Evolutionary conservation across 2,888 invertebrate genomes (phyloP).

Genomic region (Latrodectus elegans): DNA sequence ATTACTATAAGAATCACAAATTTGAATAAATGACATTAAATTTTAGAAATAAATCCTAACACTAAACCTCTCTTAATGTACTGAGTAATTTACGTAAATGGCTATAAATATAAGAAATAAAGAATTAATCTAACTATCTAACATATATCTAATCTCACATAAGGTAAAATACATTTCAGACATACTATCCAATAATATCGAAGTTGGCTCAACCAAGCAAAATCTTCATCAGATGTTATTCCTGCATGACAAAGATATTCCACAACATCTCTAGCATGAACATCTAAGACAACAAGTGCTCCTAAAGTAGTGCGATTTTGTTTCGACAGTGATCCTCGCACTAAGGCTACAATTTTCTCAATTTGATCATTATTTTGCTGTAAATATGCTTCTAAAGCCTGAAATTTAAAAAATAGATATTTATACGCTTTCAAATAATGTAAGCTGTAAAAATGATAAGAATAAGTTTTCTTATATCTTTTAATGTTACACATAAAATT

Average conservation of each 20-base stretch:
- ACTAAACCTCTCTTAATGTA: too few relatives aligned
- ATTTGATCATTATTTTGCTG: constrained; percentile 85
- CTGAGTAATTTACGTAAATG: too few relatives aligned
- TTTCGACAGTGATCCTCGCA: constrained; percentile 77
- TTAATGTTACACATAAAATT: too few relatives aligned
- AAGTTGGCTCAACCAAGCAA: constrained; percentile 76
- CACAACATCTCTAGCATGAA: constrained; percentile 76
- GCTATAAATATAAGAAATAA: too few relatives aligned
- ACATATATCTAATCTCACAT: too few relatives aligned
- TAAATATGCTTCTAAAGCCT: constrained; percentile 80
- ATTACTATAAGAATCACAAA: too few relatives aligned
- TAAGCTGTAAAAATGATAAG: too few relatives aligned
- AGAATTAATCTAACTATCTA: too few relatives aligned
- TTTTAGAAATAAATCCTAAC: too few relatives aligned
- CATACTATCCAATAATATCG: constrained; percentile 77
- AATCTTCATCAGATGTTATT: constrained; percentile 75
- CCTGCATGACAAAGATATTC: constrained; percentile 73
- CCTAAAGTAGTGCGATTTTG: constrained; percentile 76
- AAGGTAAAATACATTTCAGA: not conserved
- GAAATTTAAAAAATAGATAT: not conserved
- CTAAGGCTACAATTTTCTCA: constrained; percentile 86
- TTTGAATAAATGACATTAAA: too few relatives aligned
- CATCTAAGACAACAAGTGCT: constrained; percentile 91
- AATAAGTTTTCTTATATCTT: too few relatives aligned
- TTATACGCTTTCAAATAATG: too few relatives aligned